These are phyloP conservation scores for Drosophila serrata DNA, from an alignment of 1,140 invertebrate genomes.

Conservation along the genomic window DNA sequence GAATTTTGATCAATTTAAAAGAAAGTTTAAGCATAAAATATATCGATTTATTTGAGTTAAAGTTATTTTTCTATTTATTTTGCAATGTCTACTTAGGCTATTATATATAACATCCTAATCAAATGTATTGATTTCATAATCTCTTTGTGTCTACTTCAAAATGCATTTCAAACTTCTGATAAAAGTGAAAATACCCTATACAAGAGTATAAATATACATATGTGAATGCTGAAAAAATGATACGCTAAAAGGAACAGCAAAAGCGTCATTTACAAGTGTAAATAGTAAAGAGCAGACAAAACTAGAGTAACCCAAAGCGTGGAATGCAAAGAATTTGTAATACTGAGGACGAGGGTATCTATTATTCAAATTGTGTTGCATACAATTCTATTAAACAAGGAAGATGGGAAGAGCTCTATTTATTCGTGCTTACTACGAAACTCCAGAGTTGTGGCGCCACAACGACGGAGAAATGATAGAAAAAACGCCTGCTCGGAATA, in stretches of 20 bases:
- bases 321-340: slow-evolving; percentile 8
- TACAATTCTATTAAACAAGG: background rate
- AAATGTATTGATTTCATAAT: background rate
- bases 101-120: slow-evolving; percentile 2
- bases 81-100: no score
- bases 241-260: slow-evolving; percentile 6
- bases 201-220: slow-evolving; percentile 1
- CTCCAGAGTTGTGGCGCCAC: background rate
- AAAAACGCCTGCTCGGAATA: background rate
- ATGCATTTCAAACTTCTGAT: slow-evolving; percentile 8
- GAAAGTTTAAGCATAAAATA: no score
- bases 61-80: background rate
- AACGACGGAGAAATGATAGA: background rate
- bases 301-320: slow-evolving; percentile 1
- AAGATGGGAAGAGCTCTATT: background rate
- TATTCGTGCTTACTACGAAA: background rate
- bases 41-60: no score
- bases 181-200: slow-evolving; percentile 30
- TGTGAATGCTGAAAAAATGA: background rate
- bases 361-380: background rate
- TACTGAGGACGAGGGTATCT: background rate
- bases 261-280: slow-evolving; percentile 61
- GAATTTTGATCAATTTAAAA: no score
- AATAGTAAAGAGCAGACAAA: slow-evolving; percentile 47
- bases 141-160: background rate